Evolutionary conservation across 2,113 vertebrate genomes (phyloP).

Genomic region (Podocnemis expansa): DNA sequence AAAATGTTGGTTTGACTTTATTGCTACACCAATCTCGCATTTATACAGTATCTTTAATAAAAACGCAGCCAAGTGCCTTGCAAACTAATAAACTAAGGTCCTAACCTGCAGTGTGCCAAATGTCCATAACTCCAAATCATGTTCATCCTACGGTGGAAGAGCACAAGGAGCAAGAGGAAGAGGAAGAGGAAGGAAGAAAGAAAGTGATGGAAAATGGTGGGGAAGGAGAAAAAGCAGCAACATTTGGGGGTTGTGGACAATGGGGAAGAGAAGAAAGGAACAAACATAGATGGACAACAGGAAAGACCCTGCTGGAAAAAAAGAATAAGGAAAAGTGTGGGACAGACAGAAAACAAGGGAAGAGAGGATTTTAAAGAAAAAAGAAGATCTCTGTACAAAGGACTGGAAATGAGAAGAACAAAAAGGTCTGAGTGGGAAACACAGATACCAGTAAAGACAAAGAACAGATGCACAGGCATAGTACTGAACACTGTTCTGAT

Average conservation of each 20-base stretch:
- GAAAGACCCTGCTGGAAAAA: background rate
- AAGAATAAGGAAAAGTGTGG: background rate
- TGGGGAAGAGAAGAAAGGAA: background rate
- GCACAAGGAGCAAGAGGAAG: background rate
- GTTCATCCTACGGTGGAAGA: background rate
- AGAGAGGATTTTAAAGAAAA: rapidly evolving
- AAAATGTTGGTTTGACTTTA: rapidly evolving
- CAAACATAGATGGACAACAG: rapidly evolving
- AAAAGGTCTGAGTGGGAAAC: background rate
- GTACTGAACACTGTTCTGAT: too few relatives aligned
- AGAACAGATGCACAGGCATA: rapidly evolving
- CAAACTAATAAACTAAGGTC: background rate
- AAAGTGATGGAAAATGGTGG: background rate
- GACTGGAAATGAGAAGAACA: background rate
- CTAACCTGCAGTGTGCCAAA: background rate
- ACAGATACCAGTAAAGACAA: background rate
- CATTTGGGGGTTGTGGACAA: background rate
- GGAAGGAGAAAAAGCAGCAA: background rate
- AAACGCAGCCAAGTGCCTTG: background rate
- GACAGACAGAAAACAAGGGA: background rate
- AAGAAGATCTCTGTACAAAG: rapidly evolving
- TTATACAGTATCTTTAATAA: background rate
- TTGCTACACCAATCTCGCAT: background rate
- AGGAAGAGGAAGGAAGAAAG: background rate
- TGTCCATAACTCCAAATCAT: background rate